A percentile compares a stretch with the other conserved stretches of the same genome.
Evolutionary conservation across 2,888 invertebrate species (phyloP).

Genomic region (Tetanocera ferruginea): DNA sequence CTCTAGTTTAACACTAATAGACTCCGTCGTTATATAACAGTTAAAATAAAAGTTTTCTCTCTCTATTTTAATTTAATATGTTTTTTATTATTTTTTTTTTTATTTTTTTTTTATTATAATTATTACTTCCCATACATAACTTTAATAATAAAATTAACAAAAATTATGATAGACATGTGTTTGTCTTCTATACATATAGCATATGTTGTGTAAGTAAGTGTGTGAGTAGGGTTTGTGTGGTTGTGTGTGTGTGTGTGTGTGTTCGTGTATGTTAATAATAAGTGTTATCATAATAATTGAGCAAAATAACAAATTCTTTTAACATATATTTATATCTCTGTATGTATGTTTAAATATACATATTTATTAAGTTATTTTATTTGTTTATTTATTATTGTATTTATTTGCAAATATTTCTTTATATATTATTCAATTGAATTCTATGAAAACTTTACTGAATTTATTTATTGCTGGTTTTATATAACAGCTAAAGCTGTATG

Average conservation of each 20-base stretch:
- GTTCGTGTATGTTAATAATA: conserved; percentile 1
- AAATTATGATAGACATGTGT: background rate
- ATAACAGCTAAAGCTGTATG: background rate
- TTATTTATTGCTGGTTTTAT: background rate
- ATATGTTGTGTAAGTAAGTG: background rate
- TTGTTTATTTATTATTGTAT: background rate
- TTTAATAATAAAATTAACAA: conserved; percentile 9
- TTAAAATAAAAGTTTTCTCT: conserved; percentile 39
- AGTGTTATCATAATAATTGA: conserved; percentile 15
- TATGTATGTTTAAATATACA: background rate
- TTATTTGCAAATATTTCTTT: too few relatives aligned
- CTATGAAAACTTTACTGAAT: background rate
- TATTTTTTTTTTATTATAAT: conserved; percentile 25
- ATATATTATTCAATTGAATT: background rate
- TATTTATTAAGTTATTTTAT: conserved; percentile 6
- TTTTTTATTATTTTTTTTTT: conserved; percentile 47
- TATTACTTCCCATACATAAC: background rate
- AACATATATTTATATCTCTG: conserved; percentile 19
- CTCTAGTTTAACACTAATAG: conserved; percentile 63
- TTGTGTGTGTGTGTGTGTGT: conserved; percentile 36
- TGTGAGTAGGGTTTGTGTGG: background rate
- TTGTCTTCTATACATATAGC: background rate
- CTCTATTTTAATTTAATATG: conserved; percentile 25
- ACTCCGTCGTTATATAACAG: conserved; percentile 59
- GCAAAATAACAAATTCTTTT: conserved; percentile 38